These are phyloP conservation scores for Poeciliopsis retropinna DNA, from an alignment of 2,113 vertebrate species.

Conservation along the genomic window DNA sequence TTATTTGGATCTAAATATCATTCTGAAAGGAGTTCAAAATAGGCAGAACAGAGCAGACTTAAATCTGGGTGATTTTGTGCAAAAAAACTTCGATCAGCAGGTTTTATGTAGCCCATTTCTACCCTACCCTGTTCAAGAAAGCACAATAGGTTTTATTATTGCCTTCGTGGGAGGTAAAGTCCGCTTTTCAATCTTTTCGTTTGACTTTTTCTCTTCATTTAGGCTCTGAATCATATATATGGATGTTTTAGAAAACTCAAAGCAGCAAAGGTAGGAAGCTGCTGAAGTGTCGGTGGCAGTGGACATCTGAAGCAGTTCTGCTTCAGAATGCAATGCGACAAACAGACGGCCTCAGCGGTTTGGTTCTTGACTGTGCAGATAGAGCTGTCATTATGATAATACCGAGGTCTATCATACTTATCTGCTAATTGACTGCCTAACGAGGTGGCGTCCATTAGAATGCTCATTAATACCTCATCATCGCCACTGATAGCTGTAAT, in stretches of 20 bases:
- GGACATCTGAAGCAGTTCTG: not conserved
- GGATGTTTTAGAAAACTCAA: not conserved
- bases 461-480: conserved; percentile 72
- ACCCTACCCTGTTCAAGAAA: too few relatives aligned
- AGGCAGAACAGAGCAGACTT: too few relatives aligned
- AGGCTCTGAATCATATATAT: not conserved
- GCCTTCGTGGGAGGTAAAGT: not conserved
- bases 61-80: too few relatives aligned
- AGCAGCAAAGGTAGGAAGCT: not conserved
- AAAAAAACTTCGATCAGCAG: too few relatives aligned
- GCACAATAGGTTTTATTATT: not conserved
- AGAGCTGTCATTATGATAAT: conserved; percentile 58
- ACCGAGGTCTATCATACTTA: conserved; percentile 67
- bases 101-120: too few relatives aligned
- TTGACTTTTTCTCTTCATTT: conserved; percentile 22
- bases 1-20: too few relatives aligned
- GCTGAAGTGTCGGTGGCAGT: not conserved
- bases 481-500: conserved; percentile 66
- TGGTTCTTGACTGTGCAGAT: conserved; percentile 35
- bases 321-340: not conserved
- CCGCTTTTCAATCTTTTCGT: not conserved
- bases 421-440: conserved; percentile 73
- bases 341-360: not conserved
- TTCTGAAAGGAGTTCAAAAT: too few relatives aligned
- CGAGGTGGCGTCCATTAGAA: conserved; percentile 62